Base-by-base conservation (phyloP, 2,113 vertebrate genomes). In the Colossoma macropomum region DNA sequence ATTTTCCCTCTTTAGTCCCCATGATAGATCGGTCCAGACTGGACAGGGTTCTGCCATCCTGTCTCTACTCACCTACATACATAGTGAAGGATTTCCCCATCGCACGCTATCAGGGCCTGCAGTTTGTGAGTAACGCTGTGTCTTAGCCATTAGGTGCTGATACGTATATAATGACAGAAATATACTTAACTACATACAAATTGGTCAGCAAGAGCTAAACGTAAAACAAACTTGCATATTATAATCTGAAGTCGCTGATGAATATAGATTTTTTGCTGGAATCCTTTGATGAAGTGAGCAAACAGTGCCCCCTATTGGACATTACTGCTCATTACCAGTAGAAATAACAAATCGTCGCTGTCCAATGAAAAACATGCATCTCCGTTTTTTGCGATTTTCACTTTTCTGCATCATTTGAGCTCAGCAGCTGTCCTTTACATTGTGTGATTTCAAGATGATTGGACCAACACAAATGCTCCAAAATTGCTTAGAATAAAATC, bases 1-100 rank as follows among this genome's bases (percentile, higher is more conserved):
- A 10, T 84, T 54, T 23, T 59, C 5, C n/a, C n/a, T 12, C 78
- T 28, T 41, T 88, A 99, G 98, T 94, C 30, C 98, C 98, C 0
- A 93, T 97, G 84, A 93, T 99, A 0, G 94, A 96, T 86, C 93
- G 93, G 0, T 93, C 95, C 4, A 94, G 87, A 0, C 91, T 99
- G 91, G 95, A 97, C 91, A 95, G 95, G 0, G 94, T 99, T 82
- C 95, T 99, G 86, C 96, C 97, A 0, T 95, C 97, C 71, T 99
- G 98, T 59, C 90, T 97, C 87, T 99, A 99, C 82, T 96, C 95
- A 25, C 98, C 98, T 23, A 99, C 97, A 80, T 99, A 99, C 1
- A 95, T 99, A 1, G 96, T 99, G 87, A 98, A 98, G 94, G 98
- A 99, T 83, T 99, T 99, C 78, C 97, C 97, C 86, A 98, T 99